Evolutionary conservation across 2,888 invertebrate species (phyloP).

Genomic region (Orthosia gothica): DNA sequence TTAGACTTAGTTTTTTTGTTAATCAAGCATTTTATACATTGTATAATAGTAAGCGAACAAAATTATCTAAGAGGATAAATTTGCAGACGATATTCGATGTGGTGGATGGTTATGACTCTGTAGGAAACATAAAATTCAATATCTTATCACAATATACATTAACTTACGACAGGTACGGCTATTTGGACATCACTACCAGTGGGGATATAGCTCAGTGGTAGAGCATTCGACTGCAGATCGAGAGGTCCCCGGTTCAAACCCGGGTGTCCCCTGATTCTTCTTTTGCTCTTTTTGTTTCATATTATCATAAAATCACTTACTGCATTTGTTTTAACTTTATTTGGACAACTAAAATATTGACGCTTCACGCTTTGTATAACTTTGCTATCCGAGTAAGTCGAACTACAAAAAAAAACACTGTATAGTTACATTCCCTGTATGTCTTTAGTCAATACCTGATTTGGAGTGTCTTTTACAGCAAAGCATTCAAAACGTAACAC

Average conservation of each 20-base stretch:
- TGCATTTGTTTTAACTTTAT: too few species aligned
- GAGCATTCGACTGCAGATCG: slow-evolving; percentile 89
- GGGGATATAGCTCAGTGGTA: slow-evolving; percentile 89
- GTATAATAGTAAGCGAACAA: too few species aligned
- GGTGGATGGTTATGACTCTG: too few species aligned
- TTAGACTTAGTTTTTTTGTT: too few species aligned
- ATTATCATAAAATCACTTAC: not conserved
- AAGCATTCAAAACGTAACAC: not conserved
- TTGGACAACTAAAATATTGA: too few species aligned
- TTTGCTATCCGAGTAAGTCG: not conserved
- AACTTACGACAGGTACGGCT: not conserved
- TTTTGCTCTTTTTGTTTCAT: slow-evolving; percentile 29
- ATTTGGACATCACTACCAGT: slow-evolving; percentile 1
- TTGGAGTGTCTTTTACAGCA: not conserved
- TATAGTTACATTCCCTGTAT: not conserved
- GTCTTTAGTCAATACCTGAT: not conserved
- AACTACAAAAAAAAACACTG: not conserved
- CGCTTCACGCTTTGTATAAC: too few species aligned
- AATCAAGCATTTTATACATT: too few species aligned
- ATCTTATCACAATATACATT: not conserved
- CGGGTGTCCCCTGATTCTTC: slow-evolving; percentile 82
- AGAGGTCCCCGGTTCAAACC: slow-evolving; percentile 89
- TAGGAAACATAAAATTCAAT: not conserved
- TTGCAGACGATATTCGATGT: too few species aligned
- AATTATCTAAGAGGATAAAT: too few species aligned